These are phyloP conservation scores for Hypotaenidia philippensis DNA, from an alignment of 2,797 vertebrate species.

Conservation along the genomic window DNA sequence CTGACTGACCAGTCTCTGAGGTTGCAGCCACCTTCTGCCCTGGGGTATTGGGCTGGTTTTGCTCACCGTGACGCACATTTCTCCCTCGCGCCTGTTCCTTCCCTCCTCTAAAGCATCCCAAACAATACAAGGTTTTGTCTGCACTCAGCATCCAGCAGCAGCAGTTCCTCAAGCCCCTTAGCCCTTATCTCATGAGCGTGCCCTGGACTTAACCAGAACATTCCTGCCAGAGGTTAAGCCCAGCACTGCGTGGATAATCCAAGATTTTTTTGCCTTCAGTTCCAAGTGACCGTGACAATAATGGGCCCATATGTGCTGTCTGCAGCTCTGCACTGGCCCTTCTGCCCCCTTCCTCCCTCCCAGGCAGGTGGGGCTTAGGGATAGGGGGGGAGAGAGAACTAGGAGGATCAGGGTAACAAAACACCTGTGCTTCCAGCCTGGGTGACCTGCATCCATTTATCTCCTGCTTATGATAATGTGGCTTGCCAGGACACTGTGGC, in stretches of 20 bases:
- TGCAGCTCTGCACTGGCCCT: neutral
- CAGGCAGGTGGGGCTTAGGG: neutral
- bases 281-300: neutral
- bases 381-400: neutral
- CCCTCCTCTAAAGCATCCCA: neutral
- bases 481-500: neutral
- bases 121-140: constrained; percentile 28
- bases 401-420: neutral
- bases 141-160: neutral
- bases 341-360: neutral
- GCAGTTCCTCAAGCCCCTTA: constrained; percentile 33
- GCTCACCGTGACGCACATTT: neutral
- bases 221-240: constrained; percentile 47
- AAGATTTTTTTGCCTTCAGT: neutral
- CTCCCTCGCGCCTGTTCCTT: neutral
- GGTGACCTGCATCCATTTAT: neutral
- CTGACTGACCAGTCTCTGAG: accelerated
- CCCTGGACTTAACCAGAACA: constrained; percentile 49
- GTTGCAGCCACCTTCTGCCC: neutral
- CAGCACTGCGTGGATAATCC: neutral
- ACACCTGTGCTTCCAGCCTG: neutral
- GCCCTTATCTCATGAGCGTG: neutral
- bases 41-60: neutral
- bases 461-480: neutral
- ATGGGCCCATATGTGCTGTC: accelerated